Evolutionary conservation across 2,888 invertebrate species (phyloP).

Genomic region (Phortica okadai): DNA sequence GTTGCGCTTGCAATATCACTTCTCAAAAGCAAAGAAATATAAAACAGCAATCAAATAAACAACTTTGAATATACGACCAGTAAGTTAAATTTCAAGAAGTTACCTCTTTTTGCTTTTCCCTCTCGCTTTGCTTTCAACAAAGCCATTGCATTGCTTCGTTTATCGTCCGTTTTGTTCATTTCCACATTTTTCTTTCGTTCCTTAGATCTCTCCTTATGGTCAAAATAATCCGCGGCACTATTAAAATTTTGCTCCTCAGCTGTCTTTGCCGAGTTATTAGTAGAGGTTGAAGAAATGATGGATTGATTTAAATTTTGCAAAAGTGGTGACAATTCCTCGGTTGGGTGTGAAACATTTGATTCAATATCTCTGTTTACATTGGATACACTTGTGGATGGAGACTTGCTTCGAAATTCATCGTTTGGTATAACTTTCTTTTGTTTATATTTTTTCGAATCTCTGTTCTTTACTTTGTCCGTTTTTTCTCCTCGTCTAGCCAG

Average conservation of each 20-base stretch:
- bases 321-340: conserved; percentile 53
- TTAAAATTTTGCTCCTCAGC: conserved; percentile 56
- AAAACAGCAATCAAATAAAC: no score
- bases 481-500: conserved; percentile 87
- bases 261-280: conserved; percentile 49
- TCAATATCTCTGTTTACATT: background rate
- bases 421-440: conserved; percentile 51
- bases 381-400: no score
- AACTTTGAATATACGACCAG: no score
- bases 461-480: conserved; percentile 76
- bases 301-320: conserved; percentile 49
- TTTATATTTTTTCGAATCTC: conserved; percentile 77
- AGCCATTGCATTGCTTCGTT: conserved; percentile 95
- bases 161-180: conserved; percentile 88
- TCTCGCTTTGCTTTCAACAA: conserved; percentile 92
- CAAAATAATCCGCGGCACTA: conserved; percentile 76
- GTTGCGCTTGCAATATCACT: no score
- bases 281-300: conserved; percentile 50
- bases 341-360: conserved; percentile 40
- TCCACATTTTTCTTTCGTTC: conserved; percentile 94
- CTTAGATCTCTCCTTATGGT: conserved; percentile 86
- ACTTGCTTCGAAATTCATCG: no score
- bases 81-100: conserved; percentile 32
- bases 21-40: background rate
- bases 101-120: conserved; percentile 87